These are phyloP conservation scores for Bombus sibiricus DNA, from an alignment of 1,140 invertebrate species.

Conservation along the genomic window DNA sequence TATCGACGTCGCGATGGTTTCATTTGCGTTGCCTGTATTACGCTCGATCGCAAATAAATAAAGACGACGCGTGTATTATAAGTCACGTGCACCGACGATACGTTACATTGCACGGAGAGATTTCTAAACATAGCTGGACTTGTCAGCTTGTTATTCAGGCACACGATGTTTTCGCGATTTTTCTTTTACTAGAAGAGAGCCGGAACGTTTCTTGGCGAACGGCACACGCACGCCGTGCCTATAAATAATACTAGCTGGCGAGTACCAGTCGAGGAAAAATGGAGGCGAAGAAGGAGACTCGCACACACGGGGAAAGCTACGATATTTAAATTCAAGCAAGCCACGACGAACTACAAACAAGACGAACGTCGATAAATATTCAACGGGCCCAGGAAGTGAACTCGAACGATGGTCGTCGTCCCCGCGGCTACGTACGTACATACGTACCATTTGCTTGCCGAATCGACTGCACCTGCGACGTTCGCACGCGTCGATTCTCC, in stretches of 20 bases:
- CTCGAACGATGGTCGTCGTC: slow-evolving; percentile 16
- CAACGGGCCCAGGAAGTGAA: slow-evolving; percentile 58
- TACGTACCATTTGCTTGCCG: neutral
- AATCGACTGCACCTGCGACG: slow-evolving; percentile 29
- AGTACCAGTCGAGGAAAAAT: slow-evolving; percentile 49
- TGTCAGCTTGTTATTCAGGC: slow-evolving; percentile 30
- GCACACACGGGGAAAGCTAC: slow-evolving; percentile 32
- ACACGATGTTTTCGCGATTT: slow-evolving; percentile 40
- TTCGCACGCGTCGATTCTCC: slow-evolving; percentile 20
- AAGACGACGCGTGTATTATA: neutral
- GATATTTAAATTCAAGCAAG: slow-evolving; percentile 67
- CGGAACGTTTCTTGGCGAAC: slow-evolving; percentile 6
- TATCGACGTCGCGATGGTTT: too few relatives aligned
- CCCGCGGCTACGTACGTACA: slow-evolving; percentile 36
- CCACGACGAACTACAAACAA: slow-evolving; percentile 66
- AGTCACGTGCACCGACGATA: neutral
- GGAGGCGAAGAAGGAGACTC: slow-evolving; percentile 29
- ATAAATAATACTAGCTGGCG: slow-evolving; percentile 57
- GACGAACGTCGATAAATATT: slow-evolving; percentile 68
- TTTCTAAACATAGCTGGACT: slow-evolving; percentile 54
- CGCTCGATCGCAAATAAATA: neutral
- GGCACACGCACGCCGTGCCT: slow-evolving; percentile 30
- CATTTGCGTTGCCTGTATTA: too few relatives aligned
- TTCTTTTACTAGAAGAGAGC: slow-evolving; percentile 28
- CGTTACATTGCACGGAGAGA: neutral